Conservation (phyloP, 2,797 vertebrate genomes). For the Acrossocheilus wenchowensis region DNA sequence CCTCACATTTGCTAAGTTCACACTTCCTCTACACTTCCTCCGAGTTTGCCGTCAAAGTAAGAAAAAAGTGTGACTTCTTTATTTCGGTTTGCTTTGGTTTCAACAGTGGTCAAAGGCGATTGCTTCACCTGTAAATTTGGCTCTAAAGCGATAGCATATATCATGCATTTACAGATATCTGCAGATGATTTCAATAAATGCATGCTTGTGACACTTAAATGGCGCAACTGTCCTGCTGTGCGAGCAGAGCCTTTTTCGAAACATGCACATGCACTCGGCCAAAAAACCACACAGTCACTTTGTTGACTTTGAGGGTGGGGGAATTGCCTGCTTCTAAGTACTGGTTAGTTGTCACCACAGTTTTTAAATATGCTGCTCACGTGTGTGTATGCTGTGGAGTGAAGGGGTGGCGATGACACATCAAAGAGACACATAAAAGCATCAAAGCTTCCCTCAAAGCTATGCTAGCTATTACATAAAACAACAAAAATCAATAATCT, state of each 20-base stretch:
- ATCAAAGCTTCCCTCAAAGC: background rate
- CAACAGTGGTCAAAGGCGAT: background rate
- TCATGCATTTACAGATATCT: background rate
- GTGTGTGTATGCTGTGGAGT: background rate
- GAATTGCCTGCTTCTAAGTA: background rate
- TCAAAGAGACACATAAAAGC: background rate
- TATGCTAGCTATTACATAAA: too few relatives aligned
- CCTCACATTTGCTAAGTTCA: background rate
- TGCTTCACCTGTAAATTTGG: background rate
- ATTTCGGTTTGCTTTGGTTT: background rate
- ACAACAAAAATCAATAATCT: background rate
- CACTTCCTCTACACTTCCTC: background rate
- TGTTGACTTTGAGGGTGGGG: background rate
- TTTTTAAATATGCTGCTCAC: background rate
- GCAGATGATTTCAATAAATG: background rate
- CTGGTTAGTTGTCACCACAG: background rate
- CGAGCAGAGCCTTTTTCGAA: background rate
- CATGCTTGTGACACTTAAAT: background rate
- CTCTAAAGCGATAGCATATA: background rate
- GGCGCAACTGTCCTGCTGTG: background rate
- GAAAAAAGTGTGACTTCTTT: background rate
- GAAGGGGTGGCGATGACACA: background rate
- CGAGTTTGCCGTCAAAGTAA: background rate
- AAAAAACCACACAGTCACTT: background rate
- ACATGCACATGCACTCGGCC: background rate